These are phyloP conservation scores for Drosophila trichaetosa DNA, from an alignment of 2,888 invertebrate genomes.

Conservation along the genomic window DNA sequence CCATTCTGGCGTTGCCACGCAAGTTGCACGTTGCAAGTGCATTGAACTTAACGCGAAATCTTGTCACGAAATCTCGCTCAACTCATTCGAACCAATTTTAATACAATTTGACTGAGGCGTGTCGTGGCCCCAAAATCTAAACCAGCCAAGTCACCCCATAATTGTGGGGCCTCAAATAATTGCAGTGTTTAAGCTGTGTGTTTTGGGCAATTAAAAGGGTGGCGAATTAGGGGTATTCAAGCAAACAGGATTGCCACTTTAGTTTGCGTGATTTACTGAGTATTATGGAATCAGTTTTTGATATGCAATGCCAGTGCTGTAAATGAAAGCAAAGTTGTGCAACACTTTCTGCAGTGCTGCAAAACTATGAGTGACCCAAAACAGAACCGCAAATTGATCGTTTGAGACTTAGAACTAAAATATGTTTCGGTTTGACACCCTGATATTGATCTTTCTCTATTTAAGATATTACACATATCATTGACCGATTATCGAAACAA, in stretches of 20 bases:
- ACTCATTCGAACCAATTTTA: slow-evolving; percentile 23
- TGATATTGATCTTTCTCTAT: not conserved
- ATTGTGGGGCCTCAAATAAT: slow-evolving; percentile 7
- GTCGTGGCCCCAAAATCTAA: slow-evolving; percentile 51
- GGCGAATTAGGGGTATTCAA: not conserved
- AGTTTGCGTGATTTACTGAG: not conserved
- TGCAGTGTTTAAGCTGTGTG: not conserved
- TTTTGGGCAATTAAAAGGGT: not conserved
- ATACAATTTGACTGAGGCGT: slow-evolving; percentile 59
- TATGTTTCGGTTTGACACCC: not conserved
- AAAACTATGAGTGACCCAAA: not conserved
- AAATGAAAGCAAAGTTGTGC: not conserved
- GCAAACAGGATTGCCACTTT: not conserved
- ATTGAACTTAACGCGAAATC: slow-evolving; percentile 64
- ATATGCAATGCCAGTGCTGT: not conserved
- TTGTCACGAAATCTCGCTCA: slow-evolving; percentile 55
- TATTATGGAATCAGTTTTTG: not conserved
- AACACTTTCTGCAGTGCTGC: not conserved
- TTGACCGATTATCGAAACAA: too few relatives aligned
- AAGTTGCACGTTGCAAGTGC: slow-evolving; percentile 47
- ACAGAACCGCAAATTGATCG: too few relatives aligned
- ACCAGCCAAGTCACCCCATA: not conserved
- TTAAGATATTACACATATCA: not conserved
- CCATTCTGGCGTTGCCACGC: slow-evolving; percentile 48
- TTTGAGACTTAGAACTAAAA: not conserved